Conservation (phyloP, 2,888 invertebrate genomes). For the Erebia palarica region DNA sequence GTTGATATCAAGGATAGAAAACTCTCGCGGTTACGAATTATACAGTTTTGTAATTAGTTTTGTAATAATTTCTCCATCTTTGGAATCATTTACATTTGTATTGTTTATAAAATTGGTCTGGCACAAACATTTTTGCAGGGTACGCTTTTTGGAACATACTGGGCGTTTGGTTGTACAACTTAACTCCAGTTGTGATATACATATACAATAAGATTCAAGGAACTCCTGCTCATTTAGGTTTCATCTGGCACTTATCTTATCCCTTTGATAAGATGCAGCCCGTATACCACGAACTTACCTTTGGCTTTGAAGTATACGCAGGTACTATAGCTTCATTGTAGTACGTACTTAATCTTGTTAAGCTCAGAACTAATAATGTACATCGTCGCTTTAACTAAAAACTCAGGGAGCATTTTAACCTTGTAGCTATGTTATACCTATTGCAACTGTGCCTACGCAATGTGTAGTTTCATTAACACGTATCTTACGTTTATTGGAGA, state of each 20-base stretch:
- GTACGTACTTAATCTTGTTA: background rate
- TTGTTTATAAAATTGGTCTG: background rate
- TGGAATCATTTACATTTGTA: background rate
- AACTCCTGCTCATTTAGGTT: conserved; percentile 55
- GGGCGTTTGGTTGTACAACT: conserved; percentile 60
- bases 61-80: background rate
- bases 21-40: conserved; percentile 54
- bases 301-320: conserved; percentile 58
- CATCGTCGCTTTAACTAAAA: background rate
- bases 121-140: conserved; percentile 50
- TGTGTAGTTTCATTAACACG: no score
- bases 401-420: background rate
- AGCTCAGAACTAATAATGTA: background rate
- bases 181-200: conserved; percentile 60
- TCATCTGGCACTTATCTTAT: conserved; percentile 62
- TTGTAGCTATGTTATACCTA: no score
- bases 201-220: conserved; percentile 53
- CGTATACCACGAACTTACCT: conserved; percentile 56
- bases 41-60: conserved; percentile 57
- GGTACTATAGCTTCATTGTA: conserved; percentile 47
- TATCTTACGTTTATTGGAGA: no score
- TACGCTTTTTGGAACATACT: conserved; percentile 64
- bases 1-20: conserved; percentile 57
- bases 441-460: no score
- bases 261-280: conserved; percentile 70